These are phyloP conservation scores for Meloidogyne exigua DNA, from an alignment of 1,140 invertebrate genomes.

Conservation along the genomic window DNA sequence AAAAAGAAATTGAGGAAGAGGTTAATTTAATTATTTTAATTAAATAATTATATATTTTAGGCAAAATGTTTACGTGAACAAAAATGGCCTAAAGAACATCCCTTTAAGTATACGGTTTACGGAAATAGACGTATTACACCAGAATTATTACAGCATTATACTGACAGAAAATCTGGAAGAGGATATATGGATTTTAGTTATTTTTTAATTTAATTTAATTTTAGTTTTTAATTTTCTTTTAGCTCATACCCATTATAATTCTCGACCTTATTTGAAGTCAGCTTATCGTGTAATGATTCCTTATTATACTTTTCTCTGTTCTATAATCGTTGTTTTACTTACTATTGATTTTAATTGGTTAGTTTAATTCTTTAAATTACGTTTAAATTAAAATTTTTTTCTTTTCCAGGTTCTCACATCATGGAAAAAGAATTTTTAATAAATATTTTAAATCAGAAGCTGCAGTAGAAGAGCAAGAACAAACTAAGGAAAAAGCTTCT, in stretches of 20 bases:
- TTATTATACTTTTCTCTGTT: background rate
- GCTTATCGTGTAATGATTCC: conserved; percentile 18
- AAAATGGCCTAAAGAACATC: conserved; percentile 30
- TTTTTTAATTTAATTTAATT: conserved; percentile 32
- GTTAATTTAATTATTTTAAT: background rate
- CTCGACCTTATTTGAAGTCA: conserved; percentile 20
- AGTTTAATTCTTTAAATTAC: background rate
- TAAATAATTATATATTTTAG: conserved; percentile 6
- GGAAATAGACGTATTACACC: conserved; percentile 38
- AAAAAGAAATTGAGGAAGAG: conserved; percentile 31
- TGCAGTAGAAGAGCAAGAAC: background rate
- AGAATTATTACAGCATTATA: conserved; percentile 40
- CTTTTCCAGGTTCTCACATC: background rate
- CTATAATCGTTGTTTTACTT: background rate
- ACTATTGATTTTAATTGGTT: conserved; percentile 28
- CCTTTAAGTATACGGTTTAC: conserved; percentile 38
- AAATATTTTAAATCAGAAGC: conserved; percentile 15
- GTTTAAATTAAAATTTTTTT: background rate
- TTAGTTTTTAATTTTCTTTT: background rate
- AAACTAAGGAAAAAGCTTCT: background rate
- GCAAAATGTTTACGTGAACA: conserved; percentile 14
- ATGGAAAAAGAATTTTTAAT: background rate
- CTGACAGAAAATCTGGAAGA: conserved; percentile 41
- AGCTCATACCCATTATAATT: conserved; percentile 4
- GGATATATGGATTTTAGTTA: conserved; percentile 49